Evolutionary conservation across 1,140 invertebrate species (phyloP).

Genomic region (Drosophila suzukii): DNA sequence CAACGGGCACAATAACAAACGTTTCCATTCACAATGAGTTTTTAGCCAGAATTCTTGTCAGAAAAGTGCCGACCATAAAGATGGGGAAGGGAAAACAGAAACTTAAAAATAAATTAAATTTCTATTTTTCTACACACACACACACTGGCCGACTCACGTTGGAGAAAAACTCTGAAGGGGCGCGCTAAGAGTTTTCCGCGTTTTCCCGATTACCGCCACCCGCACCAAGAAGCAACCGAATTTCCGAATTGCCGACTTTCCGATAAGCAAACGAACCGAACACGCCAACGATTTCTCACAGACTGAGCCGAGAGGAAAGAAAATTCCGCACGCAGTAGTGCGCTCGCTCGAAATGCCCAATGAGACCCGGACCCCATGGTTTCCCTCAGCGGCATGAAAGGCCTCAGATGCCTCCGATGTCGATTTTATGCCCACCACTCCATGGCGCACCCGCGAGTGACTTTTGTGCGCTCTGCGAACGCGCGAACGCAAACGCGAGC

Average conservation of each 20-base stretch:
- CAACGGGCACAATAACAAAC: slow-evolving; percentile 59
- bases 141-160: slow-evolving; percentile 24
- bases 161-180: slow-evolving; percentile 59
- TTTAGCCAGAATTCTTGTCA: slow-evolving; percentile 69
- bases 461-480: slow-evolving; percentile 62
- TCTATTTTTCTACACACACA: slow-evolving; percentile 54
- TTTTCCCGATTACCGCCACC: slow-evolving; percentile 54
- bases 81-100: slow-evolving; percentile 46
- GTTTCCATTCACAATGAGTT: slow-evolving; percentile 60
- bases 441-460: slow-evolving; percentile 78
- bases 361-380: slow-evolving; percentile 44
- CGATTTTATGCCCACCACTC: slow-evolving; percentile 46
- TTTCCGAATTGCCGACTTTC: slow-evolving; percentile 15
- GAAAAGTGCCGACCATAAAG: slow-evolving; percentile 57
- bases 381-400: slow-evolving; percentile 14
- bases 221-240: slow-evolving; percentile 55
- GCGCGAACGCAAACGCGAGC: slow-evolving; percentile 47
- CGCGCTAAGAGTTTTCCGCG: slow-evolving; percentile 57
- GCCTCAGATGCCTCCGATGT: slow-evolving; percentile 30
- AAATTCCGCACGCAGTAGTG: slow-evolving; percentile 79
- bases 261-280: slow-evolving; percentile 58
- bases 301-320: slow-evolving; percentile 69
- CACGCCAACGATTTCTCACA: slow-evolving; percentile 77
- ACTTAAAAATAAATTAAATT: slow-evolving; percentile 81
- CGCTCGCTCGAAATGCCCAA: slow-evolving; percentile 54